A percentile compares a stretch with the other conserved stretches of the same genome.
phyloP scores from a whole-genome alignment of 1,140 invertebrate genomes.

The Arion vulgaris region DNA sequence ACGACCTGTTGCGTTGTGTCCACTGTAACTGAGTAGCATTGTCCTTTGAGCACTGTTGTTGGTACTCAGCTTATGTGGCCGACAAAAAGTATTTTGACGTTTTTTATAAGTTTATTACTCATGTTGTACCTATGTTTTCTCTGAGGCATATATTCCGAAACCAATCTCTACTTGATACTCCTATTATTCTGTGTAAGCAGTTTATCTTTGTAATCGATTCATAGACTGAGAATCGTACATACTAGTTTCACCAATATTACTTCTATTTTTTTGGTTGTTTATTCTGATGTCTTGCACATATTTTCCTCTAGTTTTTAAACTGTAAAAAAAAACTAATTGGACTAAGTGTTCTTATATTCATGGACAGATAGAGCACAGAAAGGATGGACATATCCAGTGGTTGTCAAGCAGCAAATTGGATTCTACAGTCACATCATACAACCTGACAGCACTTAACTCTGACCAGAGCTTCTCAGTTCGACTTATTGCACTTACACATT shows the following conservation, averaged over 20 bases:
- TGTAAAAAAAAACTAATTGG: not conserved
- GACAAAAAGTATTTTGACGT: too few relatives aligned
- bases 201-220: too few relatives aligned
- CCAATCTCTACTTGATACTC: too few relatives aligned
- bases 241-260: not conserved
- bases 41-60: too few relatives aligned
- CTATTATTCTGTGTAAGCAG: too few relatives aligned
- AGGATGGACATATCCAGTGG: conserved; percentile 20
- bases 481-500: conserved; percentile 32
- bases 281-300: conserved; percentile 10
- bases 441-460: conserved; percentile 27
- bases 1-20: too few relatives aligned
- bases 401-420: not conserved
- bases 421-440: conserved; percentile 28
- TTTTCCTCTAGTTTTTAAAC: not conserved
- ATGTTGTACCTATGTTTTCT: too few relatives aligned
- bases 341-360: conserved; percentile 28
- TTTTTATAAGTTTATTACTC: too few relatives aligned
- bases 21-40: too few relatives aligned
- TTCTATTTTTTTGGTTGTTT: not conserved
- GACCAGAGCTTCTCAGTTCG: conserved; percentile 26
- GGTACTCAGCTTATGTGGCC: too few relatives aligned
- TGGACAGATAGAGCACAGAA: conserved; percentile 29
- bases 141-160: too few relatives aligned
- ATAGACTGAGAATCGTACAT: too few relatives aligned